Evolutionary conservation across 2,888 invertebrate genomes (phyloP).

Genomic region (Keiferia lycopersicella): DNA sequence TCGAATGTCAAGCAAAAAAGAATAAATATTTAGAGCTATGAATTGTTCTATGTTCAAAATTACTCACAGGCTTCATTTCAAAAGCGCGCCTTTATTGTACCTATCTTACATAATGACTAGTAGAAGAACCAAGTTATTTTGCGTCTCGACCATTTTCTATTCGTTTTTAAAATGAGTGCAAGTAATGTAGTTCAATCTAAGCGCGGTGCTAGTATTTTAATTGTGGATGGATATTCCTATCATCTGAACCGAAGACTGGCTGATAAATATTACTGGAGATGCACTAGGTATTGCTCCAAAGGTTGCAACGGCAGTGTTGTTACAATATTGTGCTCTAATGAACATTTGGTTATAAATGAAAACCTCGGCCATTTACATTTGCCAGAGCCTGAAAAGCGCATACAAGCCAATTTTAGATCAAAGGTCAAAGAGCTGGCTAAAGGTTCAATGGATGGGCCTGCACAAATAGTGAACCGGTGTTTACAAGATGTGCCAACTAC

Average conservation of each 20-base stretch:
- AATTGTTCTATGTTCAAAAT: no score
- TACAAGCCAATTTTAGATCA: neutral
- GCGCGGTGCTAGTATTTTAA: neutral
- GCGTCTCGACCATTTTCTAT: no score
- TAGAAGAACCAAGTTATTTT: no score
- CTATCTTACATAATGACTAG: no score
- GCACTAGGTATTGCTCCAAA: neutral
- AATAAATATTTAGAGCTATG: no score
- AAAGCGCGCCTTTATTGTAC: no score
- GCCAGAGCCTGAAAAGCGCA: neutral
- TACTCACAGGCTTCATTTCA: no score
- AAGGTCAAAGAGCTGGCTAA: neutral
- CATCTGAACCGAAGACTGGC: neutral
- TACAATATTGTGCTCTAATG: neutral
- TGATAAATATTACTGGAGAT: slow-evolving; percentile 9
- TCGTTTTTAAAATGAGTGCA: slow-evolving; percentile 1
- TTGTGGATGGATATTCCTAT: slow-evolving; percentile 6
- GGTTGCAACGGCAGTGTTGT: neutral
- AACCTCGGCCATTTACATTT: neutral
- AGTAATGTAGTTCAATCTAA: neutral
- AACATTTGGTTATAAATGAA: neutral
- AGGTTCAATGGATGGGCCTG: neutral
- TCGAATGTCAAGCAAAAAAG: no score
- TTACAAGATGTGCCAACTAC: neutral
- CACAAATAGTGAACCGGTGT: slow-evolving; percentile 8